Base-by-base conservation (phyloP, 2,888 invertebrate genomes). In the Diploptera punctata region DNA sequence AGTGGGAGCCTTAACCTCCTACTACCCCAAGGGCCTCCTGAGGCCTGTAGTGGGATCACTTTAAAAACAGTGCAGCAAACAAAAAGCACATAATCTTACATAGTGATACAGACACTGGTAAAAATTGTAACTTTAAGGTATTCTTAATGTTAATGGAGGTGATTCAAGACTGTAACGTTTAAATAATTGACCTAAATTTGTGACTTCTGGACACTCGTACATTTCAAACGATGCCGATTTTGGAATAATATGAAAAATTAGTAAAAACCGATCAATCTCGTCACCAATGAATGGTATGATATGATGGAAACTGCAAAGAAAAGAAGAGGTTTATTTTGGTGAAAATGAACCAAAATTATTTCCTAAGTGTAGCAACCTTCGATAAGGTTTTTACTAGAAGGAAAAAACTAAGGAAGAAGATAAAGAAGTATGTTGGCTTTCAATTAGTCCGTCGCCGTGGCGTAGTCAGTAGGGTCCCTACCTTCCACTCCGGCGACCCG, bases 191-290 rank as follows among this genome's bases (percentile, higher is more conserved):
- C 44, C 65, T 38, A 38, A 38, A 38, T 38, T 5, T 38, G 43
- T 65, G 44, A 38, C 2, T 19, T 9, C 43, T 10, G 44, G 44
- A 13, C 44, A 65, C 65, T 33, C 62, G 26, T 62, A 33, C 38
- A 29, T 62, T 31, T 33, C 62, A 3, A 65, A 65, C 18, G 21
- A 65, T 65, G 16, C 5, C 16, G 44, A 65, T 65, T 65, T 65
- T 33, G 65, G 19, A n/a, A 38, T 38, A 65, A 38, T 9, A 43
- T 24, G 5, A n/a, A 65, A 43, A 21, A 7, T 9, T 19, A 21
- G 21, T 24, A 21, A 5, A 7, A 44, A 38, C 33, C 24, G 7
- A 65, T 65, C 21, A 65, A 38, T 3, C 43, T 38, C 43, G 65
- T 65, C 19, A 33, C 65, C 18, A 43, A 43, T 65, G 65, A 65